Base-by-base conservation (phyloP, 2,797 vertebrate species). In the Synanceia verrucosa region DNA sequence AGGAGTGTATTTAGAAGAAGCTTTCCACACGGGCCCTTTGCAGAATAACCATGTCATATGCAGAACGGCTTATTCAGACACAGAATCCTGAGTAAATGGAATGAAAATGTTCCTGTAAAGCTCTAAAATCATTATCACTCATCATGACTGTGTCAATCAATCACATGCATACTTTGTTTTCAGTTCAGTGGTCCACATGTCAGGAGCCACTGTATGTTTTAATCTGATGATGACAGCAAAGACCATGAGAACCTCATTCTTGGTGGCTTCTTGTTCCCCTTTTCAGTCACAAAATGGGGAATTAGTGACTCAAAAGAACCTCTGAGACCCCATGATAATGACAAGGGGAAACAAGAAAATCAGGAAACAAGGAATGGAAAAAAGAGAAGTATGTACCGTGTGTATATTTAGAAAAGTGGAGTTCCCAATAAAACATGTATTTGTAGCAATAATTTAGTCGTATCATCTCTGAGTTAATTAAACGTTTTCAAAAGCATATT, bases 1-100 rank as follows among this genome's bases (percentile, higher is more conserved):
- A 84, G 86, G 26, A 50, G 71, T 46, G 78, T 85, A 89, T 93
- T 89, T 87, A 91, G 28, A 72, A 52, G 63, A 58, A 26, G 44
- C 79, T 46, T 57, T 75, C 71, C 79, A 79, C 19, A 65, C 1
- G 2, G 70, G 52, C 43, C 34, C 76, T 64, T 5, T 43, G 65
- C 57, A 62, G 37, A 59, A 56, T 29, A 56, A 66, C 47, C 28
- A 3, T 0, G 69, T 67, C 2, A 29, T 18, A 70, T 33, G 31
- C 36, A 51, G 52, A 11, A 4, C 1, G 29, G 13, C 50, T 61
- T 43, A 14, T 10, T 6, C 26, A 31, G 19, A 47, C 21, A 53
- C 9, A 29, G 13, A 57, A 44, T 41, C 9, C 2, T 7, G 4
- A 41, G 33, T 11, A 2, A 29, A n/a, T 26, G 1, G 41, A 24